Conservation (phyloP, 2,797 vertebrate genomes). For the Halcyon badia region DNA sequence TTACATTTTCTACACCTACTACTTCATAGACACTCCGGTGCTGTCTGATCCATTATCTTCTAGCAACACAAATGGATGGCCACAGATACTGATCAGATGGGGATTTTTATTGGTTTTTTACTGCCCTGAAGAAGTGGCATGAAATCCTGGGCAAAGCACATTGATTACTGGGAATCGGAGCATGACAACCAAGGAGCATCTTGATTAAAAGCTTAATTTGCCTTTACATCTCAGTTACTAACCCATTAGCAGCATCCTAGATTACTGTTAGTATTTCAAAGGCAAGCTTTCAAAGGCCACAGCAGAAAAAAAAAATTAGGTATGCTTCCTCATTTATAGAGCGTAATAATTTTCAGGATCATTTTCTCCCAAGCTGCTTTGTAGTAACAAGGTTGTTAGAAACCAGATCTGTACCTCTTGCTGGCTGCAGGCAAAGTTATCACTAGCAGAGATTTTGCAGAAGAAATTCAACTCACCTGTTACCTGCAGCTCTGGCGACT, state of each 20-base stretch:
- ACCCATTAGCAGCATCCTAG: background rate
- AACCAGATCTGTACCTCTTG: background rate
- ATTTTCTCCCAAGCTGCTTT: background rate
- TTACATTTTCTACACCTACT: background rate
- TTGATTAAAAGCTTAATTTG: background rate
- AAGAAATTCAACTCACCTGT: background rate
- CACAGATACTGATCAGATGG: accelerated
- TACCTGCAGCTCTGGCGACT: background rate
- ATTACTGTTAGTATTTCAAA: background rate
- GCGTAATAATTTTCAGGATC: background rate
- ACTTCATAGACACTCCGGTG: background rate
- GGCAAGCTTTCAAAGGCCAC: background rate
- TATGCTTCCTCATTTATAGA: background rate
- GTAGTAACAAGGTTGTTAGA: background rate
- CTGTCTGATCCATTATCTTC: background rate
- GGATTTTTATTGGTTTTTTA: background rate
- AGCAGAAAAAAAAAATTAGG: background rate
- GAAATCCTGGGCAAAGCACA: background rate
- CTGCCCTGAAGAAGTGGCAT: background rate
- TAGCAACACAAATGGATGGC: background rate
- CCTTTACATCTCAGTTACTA: background rate
- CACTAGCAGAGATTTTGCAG: background rate
- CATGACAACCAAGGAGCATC: background rate
- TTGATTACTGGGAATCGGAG: background rate
- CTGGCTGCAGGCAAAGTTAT: background rate